These are phyloP conservation scores for Protaetia brevitarsis DNA, from an alignment of 1,140 invertebrate species.

Conservation along the genomic window DNA sequence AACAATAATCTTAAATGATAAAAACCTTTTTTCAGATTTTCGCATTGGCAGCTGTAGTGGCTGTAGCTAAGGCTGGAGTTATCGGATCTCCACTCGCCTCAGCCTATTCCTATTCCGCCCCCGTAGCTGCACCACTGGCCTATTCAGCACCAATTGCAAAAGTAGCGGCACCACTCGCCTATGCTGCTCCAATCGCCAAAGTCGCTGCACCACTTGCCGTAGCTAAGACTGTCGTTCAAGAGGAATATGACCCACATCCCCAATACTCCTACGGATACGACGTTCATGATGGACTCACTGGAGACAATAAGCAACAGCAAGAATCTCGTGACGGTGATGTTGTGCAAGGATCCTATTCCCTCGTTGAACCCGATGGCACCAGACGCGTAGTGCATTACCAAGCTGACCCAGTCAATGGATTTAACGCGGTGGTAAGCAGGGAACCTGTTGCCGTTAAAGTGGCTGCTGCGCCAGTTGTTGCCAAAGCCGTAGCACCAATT, in stretches of 20 bases:
- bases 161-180: slow-evolving; percentile 9
- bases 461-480: neutral
- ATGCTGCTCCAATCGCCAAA: slow-evolving; percentile 34
- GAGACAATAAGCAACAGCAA: slow-evolving; percentile 56
- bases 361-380: slow-evolving; percentile 54
- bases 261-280: slow-evolving; percentile 54
- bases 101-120: slow-evolving; percentile 28
- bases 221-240: slow-evolving; percentile 43
- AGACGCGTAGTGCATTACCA: slow-evolving; percentile 46
- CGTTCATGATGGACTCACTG: slow-evolving; percentile 55
- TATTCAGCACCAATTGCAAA: slow-evolving; percentile 28
- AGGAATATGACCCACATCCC: slow-evolving; percentile 52
- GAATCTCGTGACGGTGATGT: slow-evolving; percentile 58
- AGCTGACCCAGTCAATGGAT: slow-evolving; percentile 46
- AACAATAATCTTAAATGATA: neutral
- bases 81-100: neutral
- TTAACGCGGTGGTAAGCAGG: slow-evolving; percentile 26
- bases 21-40: slow-evolving; percentile 47
- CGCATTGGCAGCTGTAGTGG: slow-evolving; percentile 48
- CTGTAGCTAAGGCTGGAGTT: slow-evolving; percentile 45
- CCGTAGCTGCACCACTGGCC: slow-evolving; percentile 39
- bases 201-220: slow-evolving; percentile 50
- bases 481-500: slow-evolving; percentile 21
- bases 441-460: slow-evolving; percentile 26
- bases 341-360: slow-evolving; percentile 54